Base-by-base conservation (phyloP, 2,888 invertebrate species). In the Callyntrura guangdongensis region DNA sequence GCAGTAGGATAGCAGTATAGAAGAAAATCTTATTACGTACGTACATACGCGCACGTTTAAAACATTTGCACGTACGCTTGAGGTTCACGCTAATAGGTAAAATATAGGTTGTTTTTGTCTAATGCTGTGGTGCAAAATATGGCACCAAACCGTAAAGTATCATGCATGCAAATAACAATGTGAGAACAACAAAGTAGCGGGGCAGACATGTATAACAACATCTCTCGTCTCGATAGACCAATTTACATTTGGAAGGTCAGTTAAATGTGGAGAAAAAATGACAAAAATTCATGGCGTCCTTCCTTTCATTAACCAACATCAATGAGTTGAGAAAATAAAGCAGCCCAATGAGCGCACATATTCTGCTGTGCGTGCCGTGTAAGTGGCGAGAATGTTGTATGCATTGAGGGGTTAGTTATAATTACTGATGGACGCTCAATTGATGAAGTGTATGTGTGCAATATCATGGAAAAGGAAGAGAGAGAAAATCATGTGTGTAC, bases 171-270 rank as follows among this genome's bases (percentile, higher is more conserved):
- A 69, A 11, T n/a, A 64, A 22, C 17, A 64, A 22, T 64, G 64
- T 17, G 5, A 45, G 45, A 72, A 77, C 53, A 77, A 77, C 20
- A 25, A 17, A 45, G 74, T 74, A 49, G 27, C 49, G 6, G 36
- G 12, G 72, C 47, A 74, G 20, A 14, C 12, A 47, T 36, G 17
- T 79, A 27, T 22, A 49, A 77, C 77, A 77, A 25, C 53, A 53
- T 53, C 47, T 25, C 79, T 22, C 17, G n/a, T 36, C 36, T 36
- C 64, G 11, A 59, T 36, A 74, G 74, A 53, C 61, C 81, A 89
- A 89, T 84, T 84, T 84, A 64, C 83, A 64, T 77, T 84, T 84
- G 83, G 84, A 89, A 89, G 89, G 89, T 89, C 89, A 84, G 49
- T 47, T 56, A 72, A 89, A 83, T 72, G 83, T 89, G 74, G 89